phyloP scores from a whole-genome alignment of 2,888 invertebrate genomes.

The Orthonychiurus folsomi region DNA sequence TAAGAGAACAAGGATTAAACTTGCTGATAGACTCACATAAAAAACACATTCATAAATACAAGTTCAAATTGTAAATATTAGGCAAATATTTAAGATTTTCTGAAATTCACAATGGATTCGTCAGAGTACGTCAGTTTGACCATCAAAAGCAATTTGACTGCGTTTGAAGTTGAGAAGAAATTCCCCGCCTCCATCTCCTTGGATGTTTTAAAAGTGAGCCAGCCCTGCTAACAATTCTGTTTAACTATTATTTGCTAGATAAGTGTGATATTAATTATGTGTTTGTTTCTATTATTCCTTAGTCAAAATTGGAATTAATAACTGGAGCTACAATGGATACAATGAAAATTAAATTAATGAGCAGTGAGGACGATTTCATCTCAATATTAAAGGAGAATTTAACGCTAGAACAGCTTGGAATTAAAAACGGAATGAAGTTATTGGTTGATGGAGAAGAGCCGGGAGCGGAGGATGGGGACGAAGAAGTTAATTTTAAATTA shows the following conservation, averaged over 20 bases:
- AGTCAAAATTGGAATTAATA: conserved; percentile 82
- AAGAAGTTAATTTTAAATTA: conserved; percentile 62
- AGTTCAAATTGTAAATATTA: no score
- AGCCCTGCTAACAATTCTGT: no score
- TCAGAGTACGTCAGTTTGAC: conserved; percentile 62
- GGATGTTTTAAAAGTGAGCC: conserved; percentile 66
- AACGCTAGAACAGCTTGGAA: conserved; percentile 74
- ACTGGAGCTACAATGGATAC: conserved; percentile 72
- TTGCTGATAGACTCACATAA: no score
- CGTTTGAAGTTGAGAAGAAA: conserved; percentile 57
- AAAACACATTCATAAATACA: no score
- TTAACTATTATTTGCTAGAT: neutral
- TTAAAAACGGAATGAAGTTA: conserved; percentile 80
- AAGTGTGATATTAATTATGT: neutral
- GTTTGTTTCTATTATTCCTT: neutral
- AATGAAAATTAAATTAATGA: conserved; percentile 74
- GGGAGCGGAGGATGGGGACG: conserved; percentile 48
- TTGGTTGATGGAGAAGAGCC: conserved; percentile 56
- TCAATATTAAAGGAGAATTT: conserved; percentile 62
- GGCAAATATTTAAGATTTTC: no score
- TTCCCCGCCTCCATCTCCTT: conserved; percentile 73
- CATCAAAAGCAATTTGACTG: conserved; percentile 60
- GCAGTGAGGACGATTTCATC: conserved; percentile 65
- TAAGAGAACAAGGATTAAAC: no score
- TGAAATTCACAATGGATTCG: neutral